phyloP scores from a whole-genome alignment of 2,797 vertebrate genomes.

The Hydrophis major region DNA sequence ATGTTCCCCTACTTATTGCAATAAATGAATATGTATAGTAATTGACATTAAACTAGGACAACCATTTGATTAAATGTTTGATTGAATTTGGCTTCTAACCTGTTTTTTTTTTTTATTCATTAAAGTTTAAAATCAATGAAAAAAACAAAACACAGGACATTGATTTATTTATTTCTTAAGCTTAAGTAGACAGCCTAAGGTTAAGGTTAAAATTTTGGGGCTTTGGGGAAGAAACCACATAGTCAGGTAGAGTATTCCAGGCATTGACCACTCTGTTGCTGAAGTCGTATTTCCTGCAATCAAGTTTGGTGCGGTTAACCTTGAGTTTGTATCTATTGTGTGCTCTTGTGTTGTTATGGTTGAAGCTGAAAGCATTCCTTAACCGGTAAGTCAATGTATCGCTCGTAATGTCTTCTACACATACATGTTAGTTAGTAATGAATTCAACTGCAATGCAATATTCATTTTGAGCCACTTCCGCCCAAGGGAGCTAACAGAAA shows the following conservation, averaged over 20 bases:
- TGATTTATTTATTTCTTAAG: not conserved
- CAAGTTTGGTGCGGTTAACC: too few relatives aligned
- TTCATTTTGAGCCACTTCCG: not conserved
- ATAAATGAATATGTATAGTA: not conserved
- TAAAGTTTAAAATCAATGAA: conserved; percentile 11
- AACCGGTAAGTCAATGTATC: not conserved
- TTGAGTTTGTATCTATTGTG: too few relatives aligned
- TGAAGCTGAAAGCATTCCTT: too few relatives aligned
- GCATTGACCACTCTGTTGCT: too few relatives aligned
- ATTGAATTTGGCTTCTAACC: not conserved
- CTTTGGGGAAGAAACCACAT: too few relatives aligned
- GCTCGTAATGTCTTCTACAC: not conserved
- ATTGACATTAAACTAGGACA: not conserved
- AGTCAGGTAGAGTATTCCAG: too few relatives aligned
- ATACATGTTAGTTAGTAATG: not conserved
- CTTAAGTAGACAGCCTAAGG: not conserved
- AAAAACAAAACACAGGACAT: not conserved
- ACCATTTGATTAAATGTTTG: conserved; percentile 6
- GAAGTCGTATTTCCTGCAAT: too few relatives aligned
- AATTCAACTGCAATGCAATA: not conserved
- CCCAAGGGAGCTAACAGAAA: not conserved
- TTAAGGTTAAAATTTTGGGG: too few relatives aligned
- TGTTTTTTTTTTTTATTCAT: not conserved
- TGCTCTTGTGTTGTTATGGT: too few relatives aligned
- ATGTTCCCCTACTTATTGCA: not conserved